phyloP scores from a whole-genome alignment of 2,797 vertebrate species.

The Esox lucius region DNA sequence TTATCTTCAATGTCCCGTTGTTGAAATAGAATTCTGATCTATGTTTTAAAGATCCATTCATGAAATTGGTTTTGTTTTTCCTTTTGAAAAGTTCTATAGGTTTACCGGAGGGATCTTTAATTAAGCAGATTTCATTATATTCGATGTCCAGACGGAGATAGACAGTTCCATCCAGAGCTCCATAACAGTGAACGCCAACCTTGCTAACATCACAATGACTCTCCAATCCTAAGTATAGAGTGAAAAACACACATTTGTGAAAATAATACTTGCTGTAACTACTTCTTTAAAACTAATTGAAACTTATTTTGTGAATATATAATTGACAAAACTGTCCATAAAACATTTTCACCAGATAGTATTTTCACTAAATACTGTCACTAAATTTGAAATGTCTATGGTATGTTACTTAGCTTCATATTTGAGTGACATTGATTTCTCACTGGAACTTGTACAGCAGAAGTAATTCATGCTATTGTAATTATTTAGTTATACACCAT shows the following conservation, averaged over 20 bases:
- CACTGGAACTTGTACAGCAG: not conserved
- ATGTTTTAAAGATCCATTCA: no score
- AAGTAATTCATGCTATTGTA: not conserved
- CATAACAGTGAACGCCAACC: not conserved
- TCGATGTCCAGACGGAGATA: conserved; percentile 13
- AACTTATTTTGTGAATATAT: not conserved
- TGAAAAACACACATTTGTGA: not conserved
- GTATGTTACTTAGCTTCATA: no score
- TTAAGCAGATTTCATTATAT: rapidly evolving
- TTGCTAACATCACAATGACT: not conserved
- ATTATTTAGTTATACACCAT: not conserved
- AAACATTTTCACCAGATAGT: no score
- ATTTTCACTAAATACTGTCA: no score
- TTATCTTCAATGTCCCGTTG: conserved; percentile 41
- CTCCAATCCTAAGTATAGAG: conserved; percentile 3
- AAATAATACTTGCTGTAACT: not conserved
- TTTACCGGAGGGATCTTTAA: no score
- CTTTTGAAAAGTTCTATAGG: no score
- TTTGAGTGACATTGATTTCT: no score
- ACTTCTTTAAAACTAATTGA: not conserved
- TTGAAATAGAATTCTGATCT: no score
- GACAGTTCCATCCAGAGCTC: conserved; percentile 18
- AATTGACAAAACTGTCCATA: not conserved
- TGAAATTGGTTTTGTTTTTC: no score
- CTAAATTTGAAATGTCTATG: no score